A percentile compares a stretch with the other conserved stretches of the same genome.
These are phyloP conservation scores for Capricornis sumatraensis DNA, from an alignment of 2,113 vertebrate genomes.

Conservation along the genomic window DNA sequence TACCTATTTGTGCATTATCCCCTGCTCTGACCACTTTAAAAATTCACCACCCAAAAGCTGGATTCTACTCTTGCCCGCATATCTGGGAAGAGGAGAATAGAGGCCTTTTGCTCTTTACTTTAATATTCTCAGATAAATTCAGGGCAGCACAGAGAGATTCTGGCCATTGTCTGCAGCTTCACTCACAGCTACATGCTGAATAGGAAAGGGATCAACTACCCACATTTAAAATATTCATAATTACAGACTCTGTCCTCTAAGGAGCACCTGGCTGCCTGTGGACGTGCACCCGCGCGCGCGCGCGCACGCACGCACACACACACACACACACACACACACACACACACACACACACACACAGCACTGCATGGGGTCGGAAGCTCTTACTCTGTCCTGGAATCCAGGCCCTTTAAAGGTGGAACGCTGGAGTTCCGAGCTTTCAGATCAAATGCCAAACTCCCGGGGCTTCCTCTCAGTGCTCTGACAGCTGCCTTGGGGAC, in stretches of 20 bases:
- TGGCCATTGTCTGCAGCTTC: background rate
- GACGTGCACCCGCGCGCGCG: fast-evolving
- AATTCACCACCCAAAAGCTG: background rate
- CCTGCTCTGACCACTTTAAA: background rate
- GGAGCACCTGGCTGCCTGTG: background rate
- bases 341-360: background rate
- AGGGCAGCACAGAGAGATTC: background rate
- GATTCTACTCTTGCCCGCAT: background rate
- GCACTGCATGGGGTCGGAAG: background rate
- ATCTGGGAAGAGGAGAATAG: background rate
- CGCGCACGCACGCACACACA: fast-evolving
- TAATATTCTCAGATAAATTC: constrained; percentile 11
- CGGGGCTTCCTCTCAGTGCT: background rate
- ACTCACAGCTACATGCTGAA: background rate
- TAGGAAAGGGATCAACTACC: background rate
- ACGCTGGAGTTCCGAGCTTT: background rate
- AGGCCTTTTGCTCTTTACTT: background rate
- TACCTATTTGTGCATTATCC: background rate
- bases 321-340: background rate
- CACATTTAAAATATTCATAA: background rate
- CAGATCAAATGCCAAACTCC: background rate
- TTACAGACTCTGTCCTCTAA: background rate
- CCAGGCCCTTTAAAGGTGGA: background rate
- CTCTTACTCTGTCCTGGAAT: background rate
- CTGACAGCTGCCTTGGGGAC: background rate